These are phyloP conservation scores for Litoditis marina DNA, from an alignment of 2,888 invertebrate genomes.

Conservation along the genomic window DNA sequence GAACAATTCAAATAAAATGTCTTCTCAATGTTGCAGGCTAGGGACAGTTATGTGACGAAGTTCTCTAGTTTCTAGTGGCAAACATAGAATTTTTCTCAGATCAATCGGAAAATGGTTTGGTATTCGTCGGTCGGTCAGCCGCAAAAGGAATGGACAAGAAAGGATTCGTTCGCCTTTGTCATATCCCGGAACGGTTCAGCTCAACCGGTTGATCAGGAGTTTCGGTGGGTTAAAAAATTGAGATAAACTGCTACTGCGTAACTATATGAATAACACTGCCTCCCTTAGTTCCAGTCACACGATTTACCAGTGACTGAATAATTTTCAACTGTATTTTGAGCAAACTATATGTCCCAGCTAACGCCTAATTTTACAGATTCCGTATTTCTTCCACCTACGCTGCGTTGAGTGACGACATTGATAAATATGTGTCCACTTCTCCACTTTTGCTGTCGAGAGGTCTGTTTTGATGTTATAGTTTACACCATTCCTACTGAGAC, in stretches of 20 bases:
- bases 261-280: too few species aligned
- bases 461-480: conserved; percentile 3
- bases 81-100: conserved; percentile 19
- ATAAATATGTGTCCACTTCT: conserved; percentile 34
- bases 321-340: not conserved
- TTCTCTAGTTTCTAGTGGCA: too few species aligned
- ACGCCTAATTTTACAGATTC: conserved; percentile 33
- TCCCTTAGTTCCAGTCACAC: too few species aligned
- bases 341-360: not conserved
- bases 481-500: too few species aligned
- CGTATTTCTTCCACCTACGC: conserved; percentile 54
- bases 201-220: conserved; percentile 25
- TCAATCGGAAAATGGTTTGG: conserved; percentile 36
- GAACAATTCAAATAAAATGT: too few species aligned
- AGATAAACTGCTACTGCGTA: too few species aligned
- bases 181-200: conserved; percentile 32
- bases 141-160: conserved; percentile 40
- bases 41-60: too few species aligned
- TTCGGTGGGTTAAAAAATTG: conserved; percentile 19
- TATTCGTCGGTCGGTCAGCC: conserved; percentile 30
- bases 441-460: conserved; percentile 37
- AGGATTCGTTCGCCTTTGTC: conserved; percentile 39
- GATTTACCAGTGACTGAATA: too few species aligned
- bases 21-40: too few species aligned
- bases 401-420: conserved; percentile 37